phyloP scores from a whole-genome alignment of 1,140 invertebrate genomes.

The Planococcus citri region DNA sequence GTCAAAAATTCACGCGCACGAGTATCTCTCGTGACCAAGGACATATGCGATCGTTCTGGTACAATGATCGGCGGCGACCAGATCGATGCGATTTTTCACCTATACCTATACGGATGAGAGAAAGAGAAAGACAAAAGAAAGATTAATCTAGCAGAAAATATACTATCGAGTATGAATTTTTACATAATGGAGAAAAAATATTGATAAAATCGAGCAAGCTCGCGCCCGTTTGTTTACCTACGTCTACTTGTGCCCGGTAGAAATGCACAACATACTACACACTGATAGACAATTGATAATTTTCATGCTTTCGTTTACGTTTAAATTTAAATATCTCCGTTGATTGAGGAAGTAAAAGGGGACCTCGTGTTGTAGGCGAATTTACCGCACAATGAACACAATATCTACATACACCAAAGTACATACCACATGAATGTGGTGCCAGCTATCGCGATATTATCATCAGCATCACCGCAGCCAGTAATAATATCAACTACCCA shows the following conservation, averaged over 20 bases:
- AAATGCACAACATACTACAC: too few species aligned
- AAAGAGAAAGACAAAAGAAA: background rate
- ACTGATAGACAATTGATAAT: background rate
- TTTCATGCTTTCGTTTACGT: background rate
- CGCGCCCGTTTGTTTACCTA: too few species aligned
- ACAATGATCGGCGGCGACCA: too few species aligned
- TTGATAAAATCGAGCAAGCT: too few species aligned
- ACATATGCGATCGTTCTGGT: background rate
- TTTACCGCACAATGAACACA: too few species aligned
- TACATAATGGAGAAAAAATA: background rate
- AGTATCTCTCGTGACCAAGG: background rate
- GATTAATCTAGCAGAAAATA: background rate
- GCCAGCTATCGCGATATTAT: too few species aligned
- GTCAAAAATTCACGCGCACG: too few species aligned
- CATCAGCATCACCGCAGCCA: too few species aligned
- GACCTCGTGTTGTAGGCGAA: too few species aligned
- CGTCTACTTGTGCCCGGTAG: background rate
- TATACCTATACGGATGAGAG: background rate
- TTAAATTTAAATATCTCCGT: background rate
- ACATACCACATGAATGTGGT: too few species aligned
- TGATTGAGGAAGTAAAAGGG: constrained; percentile 1
- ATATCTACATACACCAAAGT: too few species aligned
- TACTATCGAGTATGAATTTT: background rate
- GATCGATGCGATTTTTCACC: background rate
- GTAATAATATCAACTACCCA: too few species aligned